Base-by-base conservation (phyloP, 2,888 invertebrate species). In the Lasiommata megera region DNA sequence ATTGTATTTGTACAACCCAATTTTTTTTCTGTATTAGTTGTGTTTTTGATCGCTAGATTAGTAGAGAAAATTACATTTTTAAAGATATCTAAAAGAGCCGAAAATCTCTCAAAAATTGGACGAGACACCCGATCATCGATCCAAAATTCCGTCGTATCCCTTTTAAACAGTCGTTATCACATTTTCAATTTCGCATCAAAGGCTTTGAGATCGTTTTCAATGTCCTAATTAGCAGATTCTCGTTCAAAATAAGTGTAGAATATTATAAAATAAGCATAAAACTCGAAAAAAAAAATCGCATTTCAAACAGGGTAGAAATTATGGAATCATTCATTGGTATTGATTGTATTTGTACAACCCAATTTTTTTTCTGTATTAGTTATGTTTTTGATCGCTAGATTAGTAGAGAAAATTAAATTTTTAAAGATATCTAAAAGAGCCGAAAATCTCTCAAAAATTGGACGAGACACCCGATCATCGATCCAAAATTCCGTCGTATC, bases 171-270 rank as follows among this genome's bases (percentile, higher is more conserved):
- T 73, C 76, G 74, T 80, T 79, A 81, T 81, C 84, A n/a, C 87
- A 84, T 87, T 80, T 78, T 79, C 83, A 82, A 77, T 79, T 77
- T 78, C 78, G 79, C 86, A 84, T 88, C 86, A 88, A 86, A 86
- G 87, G 81, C 73, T 75, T 77, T 74, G 81, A 78, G 84, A 84
- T 82, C 83, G 80, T 76, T 79, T 80, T 78, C 79, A 81, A 77
- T 76, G 82, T 77, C 82, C 82, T 89, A 89, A 89, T 89, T 89
- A 89, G 86, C 85, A 78, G 79, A 80, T 79, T 76, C 82, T 79
- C 82, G 80, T 78, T 80, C 79, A n/a, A n/a, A n/a, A n/a, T n/a
- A n/a, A n/a, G n/a, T n/a, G n/a, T n/a, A n/a, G n/a, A n/a, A n/a
- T n/a, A n/a, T n/a, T n/a, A n/a, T n/a, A n/a, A n/a, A n/a, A n/a